These are phyloP conservation scores for Shinisaurus crocodilurus DNA, from an alignment of 2,113 vertebrate species.

Conservation along the genomic window DNA sequence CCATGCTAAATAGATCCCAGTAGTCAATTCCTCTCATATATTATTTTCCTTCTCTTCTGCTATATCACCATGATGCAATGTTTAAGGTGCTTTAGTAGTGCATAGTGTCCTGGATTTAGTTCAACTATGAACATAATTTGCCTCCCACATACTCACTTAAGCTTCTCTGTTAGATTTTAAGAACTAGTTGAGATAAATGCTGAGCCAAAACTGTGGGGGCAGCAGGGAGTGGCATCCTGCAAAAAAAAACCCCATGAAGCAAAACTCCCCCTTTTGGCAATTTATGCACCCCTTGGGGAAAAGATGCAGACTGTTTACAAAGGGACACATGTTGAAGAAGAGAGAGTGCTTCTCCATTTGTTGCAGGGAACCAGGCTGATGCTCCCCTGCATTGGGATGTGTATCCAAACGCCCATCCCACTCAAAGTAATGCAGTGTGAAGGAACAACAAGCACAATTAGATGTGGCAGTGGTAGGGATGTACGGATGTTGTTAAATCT, in stretches of 20 bases:
- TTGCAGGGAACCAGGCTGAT: not conserved
- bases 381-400: not conserved
- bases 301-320: not conserved
- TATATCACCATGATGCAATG: slow-evolving; percentile 65
- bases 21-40: slow-evolving; percentile 57
- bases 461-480: too few species aligned
- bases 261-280: not conserved
- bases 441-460: not conserved
- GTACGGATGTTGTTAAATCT: too few species aligned
- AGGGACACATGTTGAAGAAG: not conserved
- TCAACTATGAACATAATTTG: slow-evolving; percentile 48
- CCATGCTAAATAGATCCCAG: slow-evolving; percentile 56
- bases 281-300: not conserved
- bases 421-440: too few species aligned
- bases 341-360: not conserved
- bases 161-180: not conserved
- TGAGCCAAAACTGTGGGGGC: not conserved
- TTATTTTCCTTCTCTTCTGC: slow-evolving; percentile 67
- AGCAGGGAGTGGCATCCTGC: not conserved
- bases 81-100: slow-evolving; percentile 63
- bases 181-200: not conserved
- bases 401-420: not conserved
- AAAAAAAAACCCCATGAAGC: too few species aligned
- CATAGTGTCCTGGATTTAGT: slow-evolving; percentile 68
- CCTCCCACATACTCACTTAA: not conserved